Evolutionary conservation across 2,797 vertebrate species (phyloP), one percentile per base, ranked within the genome.

Genomic region (Clarias laeviceps): DNA sequence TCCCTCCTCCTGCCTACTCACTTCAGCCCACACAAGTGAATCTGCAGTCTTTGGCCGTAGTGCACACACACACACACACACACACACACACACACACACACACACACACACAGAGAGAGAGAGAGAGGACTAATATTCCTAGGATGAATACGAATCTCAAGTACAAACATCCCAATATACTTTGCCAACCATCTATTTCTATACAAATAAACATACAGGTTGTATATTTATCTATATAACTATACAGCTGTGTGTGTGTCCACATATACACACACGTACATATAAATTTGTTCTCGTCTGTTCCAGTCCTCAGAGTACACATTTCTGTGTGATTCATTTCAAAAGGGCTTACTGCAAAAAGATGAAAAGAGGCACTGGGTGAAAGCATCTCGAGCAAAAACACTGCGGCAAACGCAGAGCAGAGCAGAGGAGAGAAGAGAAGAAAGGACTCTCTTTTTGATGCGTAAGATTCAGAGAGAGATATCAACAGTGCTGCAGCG

Each of bases 321-420:
- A 20, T 45, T n/a, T 74, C 24, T 54, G 34, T 79, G 86, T 86
- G 82, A 87, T 54, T 73, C 81, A 84, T 88, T 91, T 86, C 40
- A 87, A 85, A 80, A 54, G 66, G 79, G 78, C 80, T 72, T 54
- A 83, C 86, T 86, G 76, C 57, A 56, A 87, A 45, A 77, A 91
- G 90, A 93, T 93, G 88, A 94, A 93, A 93, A 90, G 88, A 85
- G 76, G 90, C 89, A 88, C 88, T 65, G 87, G 89, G 90, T 80
- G 88, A 86, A 91, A 88, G 87, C 88, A 90, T 83, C 89, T 91
- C 91, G 92, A 86, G 82, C 68, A 84, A 84, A 74, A 85, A 85
- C 85, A 87, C 82, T 86, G 85, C 82, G 54, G 83, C 88, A 86
- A 34, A 83, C 88, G 87, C 84, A 89, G 88, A 83, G 77, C 84